Evolutionary conservation across 2,113 vertebrate species (phyloP).

Genomic region (Limanda limanda): DNA sequence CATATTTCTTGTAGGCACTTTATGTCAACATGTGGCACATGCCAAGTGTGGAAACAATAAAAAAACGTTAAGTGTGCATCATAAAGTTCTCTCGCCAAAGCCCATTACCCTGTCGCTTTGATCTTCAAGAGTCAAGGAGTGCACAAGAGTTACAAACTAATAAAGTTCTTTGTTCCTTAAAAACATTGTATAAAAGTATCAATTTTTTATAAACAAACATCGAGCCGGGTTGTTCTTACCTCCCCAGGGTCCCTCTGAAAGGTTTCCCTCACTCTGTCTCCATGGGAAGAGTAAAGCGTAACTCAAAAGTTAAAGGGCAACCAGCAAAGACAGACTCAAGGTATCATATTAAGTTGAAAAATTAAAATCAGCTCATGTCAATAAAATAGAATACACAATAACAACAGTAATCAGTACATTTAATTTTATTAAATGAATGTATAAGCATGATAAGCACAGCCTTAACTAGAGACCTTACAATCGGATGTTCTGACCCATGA

Average conservation of each 20-base stretch:
- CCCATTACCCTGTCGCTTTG: background rate
- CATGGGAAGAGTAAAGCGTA: background rate
- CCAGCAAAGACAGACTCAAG: background rate
- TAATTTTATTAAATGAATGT: no score
- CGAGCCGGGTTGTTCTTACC: slow-evolving; percentile 3
- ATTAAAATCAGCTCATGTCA: background rate
- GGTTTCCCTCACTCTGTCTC: background rate
- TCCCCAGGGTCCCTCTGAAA: background rate
- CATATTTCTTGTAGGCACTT: background rate
- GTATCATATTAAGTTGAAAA: background rate
- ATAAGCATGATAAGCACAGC: no score
- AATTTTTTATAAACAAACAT: no score
- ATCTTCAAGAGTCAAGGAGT: background rate
- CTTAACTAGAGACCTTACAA: no score
- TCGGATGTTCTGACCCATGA: no score
- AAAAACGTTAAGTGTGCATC: background rate
- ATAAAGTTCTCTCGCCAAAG: background rate
- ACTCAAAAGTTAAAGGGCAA: slow-evolving; percentile 37
- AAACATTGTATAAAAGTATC: background rate
- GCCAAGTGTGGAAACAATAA: background rate
- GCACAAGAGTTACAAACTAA: background rate
- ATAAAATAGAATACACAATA: no score
- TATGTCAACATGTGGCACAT: background rate
- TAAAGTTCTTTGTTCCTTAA: background rate
- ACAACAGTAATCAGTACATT: no score